Conservation (phyloP, 2,113 vertebrate species). For the Cranoglanis bouderius region DNA sequence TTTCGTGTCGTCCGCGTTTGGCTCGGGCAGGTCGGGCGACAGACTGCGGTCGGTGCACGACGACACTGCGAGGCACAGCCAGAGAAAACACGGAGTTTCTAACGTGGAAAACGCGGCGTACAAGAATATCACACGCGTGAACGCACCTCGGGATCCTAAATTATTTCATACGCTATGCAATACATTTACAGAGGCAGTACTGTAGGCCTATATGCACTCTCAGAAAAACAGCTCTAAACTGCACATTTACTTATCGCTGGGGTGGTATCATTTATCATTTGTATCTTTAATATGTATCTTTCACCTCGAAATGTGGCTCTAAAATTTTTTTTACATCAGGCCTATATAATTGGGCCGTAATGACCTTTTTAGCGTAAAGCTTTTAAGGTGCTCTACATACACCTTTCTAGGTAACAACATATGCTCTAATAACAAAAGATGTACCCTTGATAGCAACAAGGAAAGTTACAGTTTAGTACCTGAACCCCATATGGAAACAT, state of each 20-base stretch:
- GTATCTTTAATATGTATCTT: neutral
- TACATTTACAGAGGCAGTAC: neutral
- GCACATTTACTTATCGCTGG: neutral
- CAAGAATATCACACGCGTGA: neutral
- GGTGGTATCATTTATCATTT: neutral
- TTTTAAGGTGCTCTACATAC: neutral
- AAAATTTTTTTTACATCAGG: neutral
- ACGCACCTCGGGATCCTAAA: neutral
- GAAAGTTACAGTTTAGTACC: neutral
- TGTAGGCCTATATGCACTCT: neutral
- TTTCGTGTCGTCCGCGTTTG: conserved; percentile 91
- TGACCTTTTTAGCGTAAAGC: neutral
- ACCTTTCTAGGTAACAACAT: neutral
- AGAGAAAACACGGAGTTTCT: neutral
- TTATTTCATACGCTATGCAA: neutral
- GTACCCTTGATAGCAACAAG: neutral
- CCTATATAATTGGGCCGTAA: neutral
- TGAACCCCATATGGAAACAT: neutral
- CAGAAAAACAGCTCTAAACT: neutral
- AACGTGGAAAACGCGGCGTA: neutral
- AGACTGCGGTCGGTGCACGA: conserved; percentile 98
- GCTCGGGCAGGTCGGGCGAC: conserved; percentile 93
- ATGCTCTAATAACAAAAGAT: neutral
- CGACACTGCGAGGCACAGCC: conserved; percentile 78
- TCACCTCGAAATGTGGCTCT: neutral